Conservation (phyloP, 2,113 vertebrate genomes). For the Bothrops jararaca region DNA sequence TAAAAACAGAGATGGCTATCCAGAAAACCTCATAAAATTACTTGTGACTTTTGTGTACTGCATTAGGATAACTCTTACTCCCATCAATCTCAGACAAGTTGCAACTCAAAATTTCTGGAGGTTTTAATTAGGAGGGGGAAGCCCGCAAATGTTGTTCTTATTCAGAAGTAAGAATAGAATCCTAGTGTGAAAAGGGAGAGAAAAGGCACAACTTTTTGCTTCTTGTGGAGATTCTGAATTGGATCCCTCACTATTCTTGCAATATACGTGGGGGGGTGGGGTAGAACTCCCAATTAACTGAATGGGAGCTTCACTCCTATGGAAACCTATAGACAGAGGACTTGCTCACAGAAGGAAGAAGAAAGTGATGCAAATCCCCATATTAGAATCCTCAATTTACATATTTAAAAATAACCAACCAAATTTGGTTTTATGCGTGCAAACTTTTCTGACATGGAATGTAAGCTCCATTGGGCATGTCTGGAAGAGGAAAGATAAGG, state of each 20-base stretch:
- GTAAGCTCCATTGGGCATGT: neutral
- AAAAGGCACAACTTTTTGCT: neutral
- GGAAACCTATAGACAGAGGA: neutral
- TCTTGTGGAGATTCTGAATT: neutral
- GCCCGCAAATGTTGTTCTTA: neutral
- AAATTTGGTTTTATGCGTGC: neutral
- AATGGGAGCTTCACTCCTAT: neutral
- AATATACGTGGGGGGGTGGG: too few relatives aligned
- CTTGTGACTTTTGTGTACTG: neutral
- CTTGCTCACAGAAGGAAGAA: neutral
- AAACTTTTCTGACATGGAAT: neutral
- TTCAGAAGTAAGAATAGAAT: neutral
- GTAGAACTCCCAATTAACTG: too few relatives aligned
- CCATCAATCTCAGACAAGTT: neutral
- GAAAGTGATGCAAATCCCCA: neutral
- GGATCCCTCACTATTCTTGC: neutral
- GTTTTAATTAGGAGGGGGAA: neutral
- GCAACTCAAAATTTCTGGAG: neutral
- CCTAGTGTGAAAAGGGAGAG: neutral
- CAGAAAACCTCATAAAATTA: neutral
- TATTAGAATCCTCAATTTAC: neutral
- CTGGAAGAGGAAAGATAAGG: neutral
- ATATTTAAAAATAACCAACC: neutral
- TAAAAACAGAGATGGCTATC: neutral
- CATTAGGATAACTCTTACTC: neutral